Evolutionary conservation across 2,797 vertebrate species (phyloP).

Genomic region (Cetoscarus ocellatus): DNA sequence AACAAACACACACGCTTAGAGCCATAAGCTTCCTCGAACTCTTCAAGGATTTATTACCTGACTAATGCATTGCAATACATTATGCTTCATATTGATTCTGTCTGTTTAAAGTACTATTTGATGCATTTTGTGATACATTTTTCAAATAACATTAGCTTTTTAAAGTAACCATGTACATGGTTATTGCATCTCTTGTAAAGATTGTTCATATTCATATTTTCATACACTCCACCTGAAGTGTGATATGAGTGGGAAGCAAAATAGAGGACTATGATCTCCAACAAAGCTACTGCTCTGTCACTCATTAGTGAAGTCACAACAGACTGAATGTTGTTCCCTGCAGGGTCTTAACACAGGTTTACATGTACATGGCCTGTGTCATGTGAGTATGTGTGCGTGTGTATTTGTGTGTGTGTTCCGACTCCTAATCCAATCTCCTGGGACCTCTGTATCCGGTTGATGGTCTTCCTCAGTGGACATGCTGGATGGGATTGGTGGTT

Average conservation of each 20-base stretch:
- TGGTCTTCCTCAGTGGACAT: slow-evolving; percentile 64
- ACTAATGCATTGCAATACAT: not conserved
- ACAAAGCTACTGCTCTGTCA: slow-evolving; percentile 22
- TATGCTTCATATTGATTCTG: not conserved
- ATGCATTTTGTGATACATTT: too few relatives aligned
- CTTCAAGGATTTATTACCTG: slow-evolving; percentile 1
- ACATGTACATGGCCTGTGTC: slow-evolving; percentile 21
- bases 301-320: slow-evolving; percentile 45
- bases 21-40: not conserved
- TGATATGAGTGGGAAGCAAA: slow-evolving; percentile 1
- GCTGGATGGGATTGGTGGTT: slow-evolving; percentile 56
- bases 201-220: not conserved
- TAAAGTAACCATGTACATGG: too few relatives aligned
- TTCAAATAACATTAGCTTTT: too few relatives aligned
- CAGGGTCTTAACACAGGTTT: slow-evolving; percentile 50
- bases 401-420: slow-evolving; percentile 32
- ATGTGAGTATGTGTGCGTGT: slow-evolving; percentile 21
- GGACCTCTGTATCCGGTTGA: slow-evolving; percentile 56
- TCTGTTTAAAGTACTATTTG: not conserved
- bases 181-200: not conserved
- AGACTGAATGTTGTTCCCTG: slow-evolving; percentile 41
- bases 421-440: slow-evolving; percentile 57
- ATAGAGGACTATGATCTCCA: slow-evolving; percentile 1
- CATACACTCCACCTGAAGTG: not conserved
- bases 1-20: not conserved